A percentile compares a stretch with the other conserved stretches of the same genome.
phyloP scores from a whole-genome alignment of 2,797 vertebrate genomes.

The Monodelphis domestica region DNA sequence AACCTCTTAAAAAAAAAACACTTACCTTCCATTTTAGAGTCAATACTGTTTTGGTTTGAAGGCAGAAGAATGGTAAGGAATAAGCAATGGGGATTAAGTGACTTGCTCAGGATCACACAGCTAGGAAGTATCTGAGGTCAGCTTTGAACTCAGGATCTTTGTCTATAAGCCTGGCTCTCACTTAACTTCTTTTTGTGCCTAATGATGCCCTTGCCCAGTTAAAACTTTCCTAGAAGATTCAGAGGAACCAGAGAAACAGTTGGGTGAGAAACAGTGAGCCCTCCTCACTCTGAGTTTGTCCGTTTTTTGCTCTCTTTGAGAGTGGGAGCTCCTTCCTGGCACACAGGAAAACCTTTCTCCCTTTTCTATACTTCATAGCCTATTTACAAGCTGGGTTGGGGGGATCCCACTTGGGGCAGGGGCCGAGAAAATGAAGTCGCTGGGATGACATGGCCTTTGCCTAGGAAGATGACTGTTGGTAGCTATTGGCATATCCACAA shows the following conservation, averaged over 20 bases:
- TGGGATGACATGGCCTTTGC: conserved; percentile 58
- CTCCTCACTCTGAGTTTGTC: conserved; percentile 30
- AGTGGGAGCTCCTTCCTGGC: conserved; percentile 44
- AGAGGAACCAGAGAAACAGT: conserved; percentile 50
- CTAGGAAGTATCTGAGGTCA: no score
- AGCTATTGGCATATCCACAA: neutral
- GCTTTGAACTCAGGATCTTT: no score
- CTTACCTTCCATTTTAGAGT: no score
- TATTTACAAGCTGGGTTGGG: conserved; percentile 71
- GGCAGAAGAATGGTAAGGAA: no score
- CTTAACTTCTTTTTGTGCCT: neutral
- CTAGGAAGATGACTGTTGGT: neutral
- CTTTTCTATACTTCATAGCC: conserved; percentile 72
- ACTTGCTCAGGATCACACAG: no score
- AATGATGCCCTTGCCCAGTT: conserved; percentile 73
- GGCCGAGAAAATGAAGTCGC: no score
- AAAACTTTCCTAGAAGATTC: conserved; percentile 75
- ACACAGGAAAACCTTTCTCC: conserved; percentile 51
- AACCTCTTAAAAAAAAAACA: no score
- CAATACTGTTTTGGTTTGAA: no score
- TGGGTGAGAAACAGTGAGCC: conserved; percentile 49
- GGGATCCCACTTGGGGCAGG: no score
- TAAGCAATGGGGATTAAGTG: no score
- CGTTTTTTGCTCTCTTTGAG: neutral
- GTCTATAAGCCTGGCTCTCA: no score